phyloP scores from a whole-genome alignment of 2,888 invertebrate species.

The Halocaridina rubra region DNA sequence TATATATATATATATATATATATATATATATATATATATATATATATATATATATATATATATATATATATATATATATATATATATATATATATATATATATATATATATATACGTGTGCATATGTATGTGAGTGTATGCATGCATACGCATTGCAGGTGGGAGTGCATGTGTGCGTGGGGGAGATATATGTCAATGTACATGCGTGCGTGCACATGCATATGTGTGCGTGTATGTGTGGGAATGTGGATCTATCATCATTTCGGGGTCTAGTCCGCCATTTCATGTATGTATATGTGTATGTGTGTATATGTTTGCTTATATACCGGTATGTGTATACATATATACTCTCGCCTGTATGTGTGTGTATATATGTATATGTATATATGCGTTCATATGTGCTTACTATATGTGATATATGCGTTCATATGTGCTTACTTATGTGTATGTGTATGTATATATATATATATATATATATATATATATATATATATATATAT shows the following conservation, averaged over 20 bases:
- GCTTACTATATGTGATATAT: background rate
- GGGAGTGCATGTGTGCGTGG: too few relatives aligned
- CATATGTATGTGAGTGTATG: background rate
- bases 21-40: slow-evolving; percentile 8
- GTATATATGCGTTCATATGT: slow-evolving; percentile 2
- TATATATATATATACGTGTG: slow-evolving; percentile 8
- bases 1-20: slow-evolving; percentile 4
- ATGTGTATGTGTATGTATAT: slow-evolving; percentile 3
- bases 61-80: slow-evolving; percentile 8
- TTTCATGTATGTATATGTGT: slow-evolving; percentile 8
- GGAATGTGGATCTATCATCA: too few relatives aligned
- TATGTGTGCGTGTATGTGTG: too few relatives aligned
- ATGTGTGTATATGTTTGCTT: background rate
- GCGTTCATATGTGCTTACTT: background rate
- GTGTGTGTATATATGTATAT: slow-evolving; percentile 8
- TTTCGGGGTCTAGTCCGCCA: too few relatives aligned
- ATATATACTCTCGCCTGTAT: background rate
- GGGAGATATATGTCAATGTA: too few relatives aligned
- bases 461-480: slow-evolving; percentile 8
- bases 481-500: slow-evolving; percentile 4
- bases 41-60: slow-evolving; percentile 4
- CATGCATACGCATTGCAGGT: too few relatives aligned
- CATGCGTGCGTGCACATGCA: too few relatives aligned
- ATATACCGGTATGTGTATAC: background rate
- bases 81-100: slow-evolving; percentile 8